These are phyloP conservation scores for Mamestra brassicae DNA, from an alignment of 2,888 invertebrate species.

Conservation along the genomic window DNA sequence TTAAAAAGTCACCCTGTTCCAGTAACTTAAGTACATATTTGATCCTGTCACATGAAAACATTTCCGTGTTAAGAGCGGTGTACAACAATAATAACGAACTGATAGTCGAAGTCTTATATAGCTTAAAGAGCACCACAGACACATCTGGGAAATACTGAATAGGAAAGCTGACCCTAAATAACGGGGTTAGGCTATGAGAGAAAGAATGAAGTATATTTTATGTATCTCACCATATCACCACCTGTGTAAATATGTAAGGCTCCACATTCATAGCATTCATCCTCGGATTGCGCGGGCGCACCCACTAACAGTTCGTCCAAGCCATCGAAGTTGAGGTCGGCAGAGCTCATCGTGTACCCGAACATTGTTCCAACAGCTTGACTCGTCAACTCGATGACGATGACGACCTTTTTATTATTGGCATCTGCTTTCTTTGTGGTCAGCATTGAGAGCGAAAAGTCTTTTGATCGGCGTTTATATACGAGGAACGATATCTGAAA, in stretches of 20 bases:
- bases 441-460: neutral
- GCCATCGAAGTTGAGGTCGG: slow-evolving; percentile 53
- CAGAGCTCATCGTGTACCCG: slow-evolving; percentile 46
- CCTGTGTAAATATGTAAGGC: slow-evolving; percentile 59
- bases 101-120: neutral
- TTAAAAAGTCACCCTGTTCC: too few species aligned
- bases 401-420: fast-evolving
- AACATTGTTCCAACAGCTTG: slow-evolving; percentile 50
- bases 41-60: too few species aligned
- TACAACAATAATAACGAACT: neutral
- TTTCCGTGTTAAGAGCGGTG: too few species aligned
- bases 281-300: slow-evolving; percentile 51
- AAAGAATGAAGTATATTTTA: too few species aligned
- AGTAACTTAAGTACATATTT: too few species aligned
- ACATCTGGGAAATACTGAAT: neutral
- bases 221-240: slow-evolving; percentile 52
- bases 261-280: slow-evolving; percentile 58
- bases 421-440: fast-evolving
- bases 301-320: slow-evolving; percentile 53
- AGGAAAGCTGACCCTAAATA: neutral
- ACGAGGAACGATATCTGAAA: slow-evolving; percentile 55
- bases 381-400: slow-evolving; percentile 5
- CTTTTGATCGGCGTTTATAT: neutral
- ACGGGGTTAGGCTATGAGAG: neutral
- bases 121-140: neutral